Evolutionary conservation across 2,797 vertebrate genomes (phyloP).

Genomic region (Euthynnus affinis): DNA sequence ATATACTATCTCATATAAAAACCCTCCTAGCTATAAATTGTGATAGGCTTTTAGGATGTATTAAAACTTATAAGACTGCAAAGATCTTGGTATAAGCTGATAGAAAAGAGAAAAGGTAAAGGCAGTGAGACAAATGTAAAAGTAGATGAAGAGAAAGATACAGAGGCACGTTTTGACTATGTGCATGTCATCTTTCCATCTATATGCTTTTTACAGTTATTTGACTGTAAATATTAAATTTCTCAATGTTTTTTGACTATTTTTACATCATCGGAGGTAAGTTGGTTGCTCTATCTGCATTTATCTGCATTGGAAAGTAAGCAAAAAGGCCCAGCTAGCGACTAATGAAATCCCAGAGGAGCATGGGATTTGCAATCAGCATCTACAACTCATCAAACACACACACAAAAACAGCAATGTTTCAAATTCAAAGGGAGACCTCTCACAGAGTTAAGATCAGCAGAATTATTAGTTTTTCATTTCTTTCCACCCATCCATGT

Average conservation of each 20-base stretch:
- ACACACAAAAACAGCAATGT: slow-evolving; percentile 8
- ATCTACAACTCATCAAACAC: slow-evolving; percentile 11
- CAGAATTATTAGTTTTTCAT: slow-evolving; percentile 70
- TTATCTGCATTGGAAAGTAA: slow-evolving; percentile 79
- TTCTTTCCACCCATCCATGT: slow-evolving; percentile 75
- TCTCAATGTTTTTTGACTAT: not conserved
- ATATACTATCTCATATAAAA: not conserved
- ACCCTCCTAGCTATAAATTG: not conserved
- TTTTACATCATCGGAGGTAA: slow-evolving; percentile 27
- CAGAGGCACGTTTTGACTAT: not conserved
- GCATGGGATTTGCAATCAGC: not conserved
- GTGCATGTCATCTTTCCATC: not conserved
- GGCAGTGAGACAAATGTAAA: too few relatives aligned
- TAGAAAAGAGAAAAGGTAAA: not conserved
- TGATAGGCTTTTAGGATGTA: not conserved
- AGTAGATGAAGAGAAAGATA: too few relatives aligned
- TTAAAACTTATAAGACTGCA: not conserved
- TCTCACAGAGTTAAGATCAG: slow-evolving; percentile 80
- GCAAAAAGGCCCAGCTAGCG: slow-evolving; percentile 79
- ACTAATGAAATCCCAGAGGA: slow-evolving; percentile 85
- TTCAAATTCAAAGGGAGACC: slow-evolving; percentile 17
- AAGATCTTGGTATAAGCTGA: not conserved
- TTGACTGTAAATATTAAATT: not conserved
- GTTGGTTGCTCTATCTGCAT: slow-evolving; percentile 9
- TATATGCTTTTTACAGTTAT: not conserved